phyloP scores from a whole-genome alignment of 2,888 invertebrate genomes.

The Osedax frankpressi region DNA sequence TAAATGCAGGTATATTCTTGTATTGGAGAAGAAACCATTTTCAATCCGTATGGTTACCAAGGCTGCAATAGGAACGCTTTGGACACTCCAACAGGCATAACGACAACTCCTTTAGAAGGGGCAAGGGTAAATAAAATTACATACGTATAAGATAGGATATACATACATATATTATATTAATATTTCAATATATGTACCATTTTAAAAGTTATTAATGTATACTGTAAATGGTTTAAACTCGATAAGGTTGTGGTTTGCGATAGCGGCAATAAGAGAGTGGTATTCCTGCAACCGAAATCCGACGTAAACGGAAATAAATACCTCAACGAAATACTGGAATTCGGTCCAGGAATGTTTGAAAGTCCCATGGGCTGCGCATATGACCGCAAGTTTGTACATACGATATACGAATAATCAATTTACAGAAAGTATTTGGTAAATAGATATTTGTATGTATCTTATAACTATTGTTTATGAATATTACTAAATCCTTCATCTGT shows the following conservation, averaged over 20 bases:
- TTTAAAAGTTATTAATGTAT: neutral
- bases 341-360: conserved; percentile 10
- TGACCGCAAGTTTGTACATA: neutral
- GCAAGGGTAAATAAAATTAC: neutral
- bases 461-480: too few relatives aligned
- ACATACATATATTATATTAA: neutral
- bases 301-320: conserved; percentile 19
- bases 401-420: too few relatives aligned
- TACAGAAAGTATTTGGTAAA: too few relatives aligned
- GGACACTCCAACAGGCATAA: conserved; percentile 16
- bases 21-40: conserved; percentile 9
- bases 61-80: conserved; percentile 20
- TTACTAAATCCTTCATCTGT: too few relatives aligned
- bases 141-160: neutral
- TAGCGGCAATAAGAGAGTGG: conserved; percentile 21
- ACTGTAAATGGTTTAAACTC: neutral
- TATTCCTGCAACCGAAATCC: neutral
- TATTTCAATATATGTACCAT: neutral
- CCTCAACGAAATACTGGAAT: conserved; percentile 14
- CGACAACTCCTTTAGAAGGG: conserved; percentile 15
- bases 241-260: conserved; percentile 21
- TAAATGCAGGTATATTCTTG: conserved; percentile 6
- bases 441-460: too few relatives aligned
- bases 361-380: conserved; percentile 9
- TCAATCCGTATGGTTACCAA: conserved; percentile 17